Conservation (phyloP, 2,113 vertebrate genomes). For the Heptranchias perlo region DNA sequence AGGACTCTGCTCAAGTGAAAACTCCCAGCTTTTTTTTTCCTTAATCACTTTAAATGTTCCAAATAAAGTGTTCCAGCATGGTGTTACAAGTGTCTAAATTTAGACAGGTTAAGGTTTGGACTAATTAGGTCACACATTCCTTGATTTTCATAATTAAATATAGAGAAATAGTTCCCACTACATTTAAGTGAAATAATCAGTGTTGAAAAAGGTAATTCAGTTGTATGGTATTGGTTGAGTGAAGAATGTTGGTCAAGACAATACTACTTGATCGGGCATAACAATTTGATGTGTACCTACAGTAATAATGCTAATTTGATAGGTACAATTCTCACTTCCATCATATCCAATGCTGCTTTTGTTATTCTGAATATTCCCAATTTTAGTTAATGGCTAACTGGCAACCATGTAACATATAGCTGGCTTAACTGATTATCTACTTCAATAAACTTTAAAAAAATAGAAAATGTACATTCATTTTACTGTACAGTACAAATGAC, state of each 20-base stretch:
- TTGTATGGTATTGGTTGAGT: not conserved
- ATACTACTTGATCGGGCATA: not conserved
- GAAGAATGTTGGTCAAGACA: not conserved
- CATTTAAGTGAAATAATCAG: not conserved
- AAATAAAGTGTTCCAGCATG: too few relatives aligned
- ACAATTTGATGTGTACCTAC: not conserved
- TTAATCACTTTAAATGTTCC: too few relatives aligned
- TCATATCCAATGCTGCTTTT: not conserved
- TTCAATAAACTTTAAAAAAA: not conserved
- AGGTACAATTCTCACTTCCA: not conserved
- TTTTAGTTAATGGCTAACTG: not conserved
- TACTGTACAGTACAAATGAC: not conserved
- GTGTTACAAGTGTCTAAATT: not conserved
- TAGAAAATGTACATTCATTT: not conserved
- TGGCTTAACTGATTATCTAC: not conserved
- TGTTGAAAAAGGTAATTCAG: not conserved
- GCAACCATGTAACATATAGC: not conserved
- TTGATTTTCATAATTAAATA: not conserved
- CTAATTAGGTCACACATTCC: not conserved
- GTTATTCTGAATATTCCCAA: not conserved
- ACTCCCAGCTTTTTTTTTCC: too few relatives aligned
- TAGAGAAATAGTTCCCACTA: not conserved
- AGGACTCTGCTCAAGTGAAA: too few relatives aligned
- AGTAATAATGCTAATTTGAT: not conserved
- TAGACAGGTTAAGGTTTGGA: not conserved